Evolutionary conservation across 2,888 invertebrate genomes (phyloP).

Genomic region (Pollenia labialis): DNA sequence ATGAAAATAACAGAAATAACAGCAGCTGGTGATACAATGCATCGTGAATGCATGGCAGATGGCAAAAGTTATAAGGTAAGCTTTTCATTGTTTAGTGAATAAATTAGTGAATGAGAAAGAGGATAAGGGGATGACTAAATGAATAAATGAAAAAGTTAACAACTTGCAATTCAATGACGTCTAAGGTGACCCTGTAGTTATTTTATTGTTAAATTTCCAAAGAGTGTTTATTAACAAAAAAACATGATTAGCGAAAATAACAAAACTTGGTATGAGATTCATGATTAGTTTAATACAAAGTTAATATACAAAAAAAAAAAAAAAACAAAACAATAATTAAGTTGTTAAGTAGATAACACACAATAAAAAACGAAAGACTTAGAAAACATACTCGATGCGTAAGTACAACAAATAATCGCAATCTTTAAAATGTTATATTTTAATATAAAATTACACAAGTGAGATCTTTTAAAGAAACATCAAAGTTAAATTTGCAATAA

Average conservation of each 20-base stretch:
- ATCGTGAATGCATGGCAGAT: slow-evolving; percentile 83
- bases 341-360: not conserved
- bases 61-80: slow-evolving; percentile 85
- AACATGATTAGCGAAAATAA: slow-evolving; percentile 32
- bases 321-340: slow-evolving; percentile 3
- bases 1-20: slow-evolving; percentile 82
- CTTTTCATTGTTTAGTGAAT: slow-evolving; percentile 32
- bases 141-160: slow-evolving; percentile 2
- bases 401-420: too few relatives aligned
- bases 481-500: too few relatives aligned
- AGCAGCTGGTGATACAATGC: slow-evolving; percentile 78
- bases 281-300: not conserved
- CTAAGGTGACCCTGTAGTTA: slow-evolving; percentile 55
- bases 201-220: slow-evolving; percentile 28
- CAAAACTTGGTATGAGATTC: not conserved
- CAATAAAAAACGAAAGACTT: slow-evolving; percentile 26
- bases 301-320: too few relatives aligned
- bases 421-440: too few relatives aligned
- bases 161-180: slow-evolving; percentile 49
- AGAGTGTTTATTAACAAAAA: slow-evolving; percentile 30
- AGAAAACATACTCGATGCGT: slow-evolving; percentile 7
- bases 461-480: too few relatives aligned
- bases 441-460: too few relatives aligned
- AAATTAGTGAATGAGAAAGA: not conserved
- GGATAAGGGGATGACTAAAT: not conserved